Conservation (phyloP, 2,113 vertebrate species). For the Sialia sialis region DNA sequence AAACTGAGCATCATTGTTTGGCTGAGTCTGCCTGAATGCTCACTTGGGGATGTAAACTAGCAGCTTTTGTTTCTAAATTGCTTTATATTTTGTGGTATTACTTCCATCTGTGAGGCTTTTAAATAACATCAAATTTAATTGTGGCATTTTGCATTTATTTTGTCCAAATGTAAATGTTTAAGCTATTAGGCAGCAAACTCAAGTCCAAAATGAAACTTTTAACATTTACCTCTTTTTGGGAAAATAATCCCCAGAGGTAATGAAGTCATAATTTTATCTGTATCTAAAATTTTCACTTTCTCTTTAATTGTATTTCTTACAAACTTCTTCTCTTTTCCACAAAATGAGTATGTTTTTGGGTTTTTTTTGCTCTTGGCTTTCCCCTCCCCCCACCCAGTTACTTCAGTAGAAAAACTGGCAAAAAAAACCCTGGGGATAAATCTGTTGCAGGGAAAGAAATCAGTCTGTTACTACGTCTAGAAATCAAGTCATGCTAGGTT, state of each 20-base stretch:
- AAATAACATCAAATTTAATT: not conserved
- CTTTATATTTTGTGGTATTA: not conserved
- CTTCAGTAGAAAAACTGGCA: not conserved
- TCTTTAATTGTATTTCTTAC: not conserved
- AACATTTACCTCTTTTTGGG: not conserved
- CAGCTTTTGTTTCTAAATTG: conserved; percentile 11
- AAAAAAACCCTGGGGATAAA: not conserved
- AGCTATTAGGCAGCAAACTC: not conserved
- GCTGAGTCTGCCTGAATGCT: not conserved
- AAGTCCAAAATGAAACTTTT: not conserved
- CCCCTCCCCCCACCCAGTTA: rapidly evolving
- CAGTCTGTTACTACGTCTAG: not conserved
- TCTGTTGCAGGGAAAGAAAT: not conserved
- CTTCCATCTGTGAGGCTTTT: not conserved
- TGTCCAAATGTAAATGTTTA: not conserved
- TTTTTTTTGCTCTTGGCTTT: not conserved
- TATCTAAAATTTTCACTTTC: not conserved
- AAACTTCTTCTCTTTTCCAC: not conserved
- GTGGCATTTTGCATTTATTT: not conserved
- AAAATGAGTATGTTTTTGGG: not conserved
- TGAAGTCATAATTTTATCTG: not conserved
- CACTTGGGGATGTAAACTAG: not conserved
- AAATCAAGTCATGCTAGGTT: not conserved
- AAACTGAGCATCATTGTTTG: rapidly evolving
- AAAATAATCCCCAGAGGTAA: not conserved